Percentiles rank a stretch among this genome's conserved stretches.
Conservation (phyloP, 2,113 vertebrate species). For the Corythaeola cristata region DNA sequence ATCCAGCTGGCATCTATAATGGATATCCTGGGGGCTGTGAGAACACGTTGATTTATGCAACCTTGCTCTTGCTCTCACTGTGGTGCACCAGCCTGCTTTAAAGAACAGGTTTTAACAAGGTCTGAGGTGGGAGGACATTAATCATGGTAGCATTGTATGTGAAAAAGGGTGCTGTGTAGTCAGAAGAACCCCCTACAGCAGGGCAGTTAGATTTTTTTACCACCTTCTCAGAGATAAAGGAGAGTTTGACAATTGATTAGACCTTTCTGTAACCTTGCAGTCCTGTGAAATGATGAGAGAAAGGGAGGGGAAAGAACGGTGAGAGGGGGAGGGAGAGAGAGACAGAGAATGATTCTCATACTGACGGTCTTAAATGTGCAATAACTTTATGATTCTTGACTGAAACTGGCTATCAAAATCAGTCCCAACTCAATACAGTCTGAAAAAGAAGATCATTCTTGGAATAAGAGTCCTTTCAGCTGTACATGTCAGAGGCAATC, state of each 20-base stretch:
- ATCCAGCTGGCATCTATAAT: conserved; percentile 92
- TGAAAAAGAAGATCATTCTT: conserved; percentile 78
- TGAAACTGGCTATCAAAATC: conserved; percentile 88
- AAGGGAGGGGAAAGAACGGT: conserved; percentile 48
- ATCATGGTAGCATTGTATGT: conserved; percentile 88
- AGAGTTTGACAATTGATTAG: conserved; percentile 90
- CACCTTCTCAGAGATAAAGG: conserved; percentile 82
- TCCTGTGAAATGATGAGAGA: conserved; percentile 80
- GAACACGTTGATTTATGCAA: conserved; percentile 91
- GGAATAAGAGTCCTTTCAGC: conserved; percentile 76
- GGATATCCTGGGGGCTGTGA: conserved; percentile 90
- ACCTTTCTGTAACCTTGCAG: conserved; percentile 85
- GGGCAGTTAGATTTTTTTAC: conserved; percentile 81
- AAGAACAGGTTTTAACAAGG: conserved; percentile 91
- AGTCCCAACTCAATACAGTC: conserved; percentile 80
- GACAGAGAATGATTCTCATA: conserved; percentile 77
- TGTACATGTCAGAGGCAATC: conserved; percentile 79
- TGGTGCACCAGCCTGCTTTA: conserved; percentile 82
- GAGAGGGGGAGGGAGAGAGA: conserved; percentile 41
- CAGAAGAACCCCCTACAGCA: conserved; percentile 83
- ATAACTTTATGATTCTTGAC: conserved; percentile 87
- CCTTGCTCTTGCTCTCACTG: conserved; percentile 82
- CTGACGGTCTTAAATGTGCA: conserved; percentile 82
- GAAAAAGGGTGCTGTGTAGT: conserved; percentile 84
- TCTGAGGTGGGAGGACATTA: conserved; percentile 90